Base-by-base conservation (phyloP, 2,888 invertebrate species). In the Lochmaea capreae region DNA sequence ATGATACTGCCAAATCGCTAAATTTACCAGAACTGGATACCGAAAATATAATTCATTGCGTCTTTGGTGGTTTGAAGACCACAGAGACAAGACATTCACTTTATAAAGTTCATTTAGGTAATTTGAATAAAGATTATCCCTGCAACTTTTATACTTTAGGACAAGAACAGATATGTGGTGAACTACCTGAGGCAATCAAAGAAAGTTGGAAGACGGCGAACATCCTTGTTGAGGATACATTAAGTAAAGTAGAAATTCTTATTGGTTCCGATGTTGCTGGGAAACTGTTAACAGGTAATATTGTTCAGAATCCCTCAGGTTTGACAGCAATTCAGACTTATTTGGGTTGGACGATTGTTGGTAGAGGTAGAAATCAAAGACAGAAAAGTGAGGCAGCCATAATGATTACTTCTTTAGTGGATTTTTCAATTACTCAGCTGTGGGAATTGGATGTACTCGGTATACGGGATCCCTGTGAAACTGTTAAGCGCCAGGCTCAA, bases 381-480 rank as follows among this genome's bases (percentile, higher is more conserved):
- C 33, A 33, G 33, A 33, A 33, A 33, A 33, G 33, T 33, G 33
- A 33, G 26, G 22, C 49, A 26, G 52, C 16, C 18, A 39, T 16
- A 46, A 14, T 43, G 3, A 66, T 10, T 16, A 33, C n/a, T n/a
- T n/a, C n/a, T 22, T 8, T 54, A 1, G 39, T 39, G 14, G 67
- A 67, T 10, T 14, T 59, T 1, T 14, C 16, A 43, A 49, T 62
- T 18, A 10, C 42, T 12, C 42, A 62, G 6, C 26, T 83, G 43
- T 84, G 83, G 82, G 69, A 26, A 18, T 72, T 83, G 12, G 84
- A 83, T 39, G 73, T 76, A 11, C 46, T 83, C 4, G 83, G 83
- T 1, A 83, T 84, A 5, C 74, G 22, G 12, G 81, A 85, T 73
- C 80, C 12, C n/a, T 42, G 39, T 39, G 42, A n/a, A 18, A 63